Conservation (phyloP, 2,113 vertebrate genomes). For the Athene cunicularia region DNA sequence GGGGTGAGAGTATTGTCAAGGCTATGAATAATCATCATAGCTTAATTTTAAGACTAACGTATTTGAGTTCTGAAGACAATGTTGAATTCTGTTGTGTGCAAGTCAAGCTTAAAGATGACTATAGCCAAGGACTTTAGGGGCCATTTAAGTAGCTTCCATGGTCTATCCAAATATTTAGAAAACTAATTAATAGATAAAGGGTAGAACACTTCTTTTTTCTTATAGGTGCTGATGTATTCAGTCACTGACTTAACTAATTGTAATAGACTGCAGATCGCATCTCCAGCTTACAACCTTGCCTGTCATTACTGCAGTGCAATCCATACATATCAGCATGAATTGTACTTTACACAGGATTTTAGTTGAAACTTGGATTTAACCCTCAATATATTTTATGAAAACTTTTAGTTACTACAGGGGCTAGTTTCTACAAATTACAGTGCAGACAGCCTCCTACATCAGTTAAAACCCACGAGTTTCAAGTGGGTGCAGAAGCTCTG, state of each 20-base stretch:
- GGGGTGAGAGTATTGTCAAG: neutral
- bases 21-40: neutral
- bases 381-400: neutral
- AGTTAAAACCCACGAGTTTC: neutral
- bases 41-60: neutral
- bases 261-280: neutral
- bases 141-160: neutral
- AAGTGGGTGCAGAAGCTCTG: fast-evolving
- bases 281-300: neutral
- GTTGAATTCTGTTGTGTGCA: neutral
- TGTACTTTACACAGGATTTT: neutral
- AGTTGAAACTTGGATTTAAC: neutral
- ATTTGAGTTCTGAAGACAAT: neutral
- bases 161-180: neutral
- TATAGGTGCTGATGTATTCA: neutral
- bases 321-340: neutral
- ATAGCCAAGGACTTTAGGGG: neutral
- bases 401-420: neutral
- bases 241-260: neutral
- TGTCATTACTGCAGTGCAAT: neutral
- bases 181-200: neutral
- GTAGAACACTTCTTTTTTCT: neutral
- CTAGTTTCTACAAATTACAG: neutral
- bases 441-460: neutral
- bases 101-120: neutral